Evolutionary conservation across 2,888 invertebrate species (phyloP).

Genomic region (Rotaria socialis): DNA sequence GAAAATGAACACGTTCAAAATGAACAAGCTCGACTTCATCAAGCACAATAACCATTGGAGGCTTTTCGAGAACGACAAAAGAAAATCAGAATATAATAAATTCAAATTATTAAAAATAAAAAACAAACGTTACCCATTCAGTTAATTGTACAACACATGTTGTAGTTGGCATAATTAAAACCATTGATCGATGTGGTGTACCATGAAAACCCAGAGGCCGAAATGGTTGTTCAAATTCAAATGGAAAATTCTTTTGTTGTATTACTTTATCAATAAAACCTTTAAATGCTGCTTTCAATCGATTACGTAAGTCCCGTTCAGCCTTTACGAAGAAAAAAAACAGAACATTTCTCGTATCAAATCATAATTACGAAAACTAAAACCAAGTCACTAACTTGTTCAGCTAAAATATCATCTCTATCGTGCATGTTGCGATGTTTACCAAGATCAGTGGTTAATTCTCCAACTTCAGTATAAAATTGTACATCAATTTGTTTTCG

Average conservation of each 20-base stretch:
- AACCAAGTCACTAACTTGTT: slow-evolving; percentile 66
- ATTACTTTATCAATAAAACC: slow-evolving; percentile 96
- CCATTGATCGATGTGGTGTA: slow-evolving; percentile 90
- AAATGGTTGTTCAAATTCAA: slow-evolving; percentile 98
- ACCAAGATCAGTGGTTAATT: slow-evolving; percentile 96
- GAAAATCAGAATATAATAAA: too few species aligned
- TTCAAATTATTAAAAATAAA: slow-evolving; percentile 21
- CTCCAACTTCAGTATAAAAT: slow-evolving; percentile 98
- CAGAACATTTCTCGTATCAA: slow-evolving; percentile 48
- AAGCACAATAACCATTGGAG: slow-evolving; percentile 93
- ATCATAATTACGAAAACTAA: slow-evolving; percentile 30
- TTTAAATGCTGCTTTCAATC: slow-evolving; percentile 92
- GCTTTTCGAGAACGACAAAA: slow-evolving; percentile 61
- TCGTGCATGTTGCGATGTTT: slow-evolving; percentile 99
- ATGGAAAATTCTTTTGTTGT: slow-evolving; percentile 85
- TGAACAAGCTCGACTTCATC: slow-evolving; percentile 96
- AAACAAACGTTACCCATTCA: slow-evolving; percentile 62
- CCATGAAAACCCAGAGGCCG: slow-evolving; percentile 95
- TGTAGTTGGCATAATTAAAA: slow-evolving; percentile 89
- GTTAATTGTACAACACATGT: slow-evolving; percentile 93
- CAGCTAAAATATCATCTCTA: slow-evolving; percentile 93
- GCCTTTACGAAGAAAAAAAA: slow-evolving; percentile 61
- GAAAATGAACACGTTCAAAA: slow-evolving; percentile 96
- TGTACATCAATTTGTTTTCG: slow-evolving; percentile 98
- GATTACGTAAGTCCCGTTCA: slow-evolving; percentile 89